These are phyloP conservation scores for Diloba caeruleocephala DNA, from an alignment of 2,888 invertebrate genomes.

Conservation along the genomic window DNA sequence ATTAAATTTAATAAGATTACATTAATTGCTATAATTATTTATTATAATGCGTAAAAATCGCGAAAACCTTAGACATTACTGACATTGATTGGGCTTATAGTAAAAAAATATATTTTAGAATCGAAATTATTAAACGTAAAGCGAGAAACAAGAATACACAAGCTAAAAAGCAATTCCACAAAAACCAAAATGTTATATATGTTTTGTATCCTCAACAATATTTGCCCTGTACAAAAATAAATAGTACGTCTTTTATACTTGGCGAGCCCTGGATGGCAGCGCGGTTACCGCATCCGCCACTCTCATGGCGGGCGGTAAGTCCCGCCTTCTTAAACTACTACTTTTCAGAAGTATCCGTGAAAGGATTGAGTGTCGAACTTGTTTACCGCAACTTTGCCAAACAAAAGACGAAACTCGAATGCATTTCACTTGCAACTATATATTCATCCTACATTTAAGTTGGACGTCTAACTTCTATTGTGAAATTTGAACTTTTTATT, in stretches of 20 bases:
- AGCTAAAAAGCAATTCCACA: no score
- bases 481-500: conserved; percentile 37
- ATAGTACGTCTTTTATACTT: conserved; percentile 65
- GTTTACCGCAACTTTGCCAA: conserved; percentile 79
- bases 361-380: conserved; percentile 85
- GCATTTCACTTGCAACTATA: conserved; percentile 67
- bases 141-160: no score
- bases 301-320: conserved; percentile 67
- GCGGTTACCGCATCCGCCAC: conserved; percentile 54
- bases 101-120: no score
- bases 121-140: no score
- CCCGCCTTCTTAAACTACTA: conserved; percentile 68
- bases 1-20: no score
- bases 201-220: conserved; percentile 33
- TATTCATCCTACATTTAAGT: conserved; percentile 48
- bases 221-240: conserved; percentile 63
- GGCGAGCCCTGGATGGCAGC: conserved; percentile 52
- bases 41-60: no score
- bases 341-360: conserved; percentile 81
- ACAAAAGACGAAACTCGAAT: conserved; percentile 76
- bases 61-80: no score
- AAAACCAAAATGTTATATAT: not conserved
- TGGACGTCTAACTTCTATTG: conserved; percentile 31
- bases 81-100: no score
- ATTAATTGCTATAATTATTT: no score